Conservation (phyloP, 2,113 vertebrate genomes). For the Desmodus rotundus region DNA sequence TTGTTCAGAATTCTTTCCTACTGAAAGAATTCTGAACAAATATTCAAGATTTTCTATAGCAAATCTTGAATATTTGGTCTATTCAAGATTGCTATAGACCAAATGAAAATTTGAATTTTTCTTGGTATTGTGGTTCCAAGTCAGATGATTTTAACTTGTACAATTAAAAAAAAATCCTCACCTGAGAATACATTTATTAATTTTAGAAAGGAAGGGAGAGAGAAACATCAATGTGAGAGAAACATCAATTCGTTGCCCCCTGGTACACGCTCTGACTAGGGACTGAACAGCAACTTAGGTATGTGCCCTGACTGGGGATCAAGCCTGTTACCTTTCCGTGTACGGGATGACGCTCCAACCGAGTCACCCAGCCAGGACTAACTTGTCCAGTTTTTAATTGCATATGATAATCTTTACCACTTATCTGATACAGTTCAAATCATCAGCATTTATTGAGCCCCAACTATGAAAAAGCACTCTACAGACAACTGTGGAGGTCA, state of each 20-base stretch:
- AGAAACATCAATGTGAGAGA: too few relatives aligned
- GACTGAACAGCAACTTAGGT: too few relatives aligned
- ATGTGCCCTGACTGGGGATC: too few relatives aligned
- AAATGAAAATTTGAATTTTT: conserved; percentile 27
- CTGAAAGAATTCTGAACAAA: too few relatives aligned
- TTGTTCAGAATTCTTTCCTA: conserved; percentile 9
- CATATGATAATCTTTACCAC: not conserved
- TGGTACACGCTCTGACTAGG: too few relatives aligned
- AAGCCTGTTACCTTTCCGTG: too few relatives aligned
- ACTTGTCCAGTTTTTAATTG: not conserved
- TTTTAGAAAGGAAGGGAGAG: too few relatives aligned
- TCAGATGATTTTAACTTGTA: conserved; percentile 8
- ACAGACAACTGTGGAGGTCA: not conserved
- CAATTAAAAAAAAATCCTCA: not conserved
- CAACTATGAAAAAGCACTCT: not conserved
- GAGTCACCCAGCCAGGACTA: not conserved
- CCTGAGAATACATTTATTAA: too few relatives aligned
- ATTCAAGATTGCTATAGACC: not conserved
- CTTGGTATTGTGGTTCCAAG: not conserved
- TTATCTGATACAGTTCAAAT: not conserved
- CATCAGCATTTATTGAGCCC: not conserved
- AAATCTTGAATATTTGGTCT: too few relatives aligned
- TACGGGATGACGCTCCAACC: too few relatives aligned
- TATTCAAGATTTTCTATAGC: too few relatives aligned
- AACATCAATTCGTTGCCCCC: too few relatives aligned